phyloP scores from a whole-genome alignment of 2,888 invertebrate genomes.

The Strigamia maritima region DNA sequence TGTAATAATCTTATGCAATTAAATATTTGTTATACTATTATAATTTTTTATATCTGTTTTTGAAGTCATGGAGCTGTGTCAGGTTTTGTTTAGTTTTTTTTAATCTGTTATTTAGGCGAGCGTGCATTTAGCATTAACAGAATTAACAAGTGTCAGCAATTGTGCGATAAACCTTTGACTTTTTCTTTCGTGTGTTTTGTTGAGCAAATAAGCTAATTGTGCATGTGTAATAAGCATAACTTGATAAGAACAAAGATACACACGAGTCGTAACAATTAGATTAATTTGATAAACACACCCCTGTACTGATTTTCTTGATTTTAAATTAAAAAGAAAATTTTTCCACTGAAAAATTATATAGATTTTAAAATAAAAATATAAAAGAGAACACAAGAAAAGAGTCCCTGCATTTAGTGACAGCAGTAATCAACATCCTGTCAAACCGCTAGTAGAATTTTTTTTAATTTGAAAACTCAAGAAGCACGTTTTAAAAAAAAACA shows the following conservation, averaged over 20 bases:
- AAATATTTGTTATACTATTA: no score
- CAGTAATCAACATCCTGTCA: constrained; percentile 32
- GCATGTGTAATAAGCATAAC: constrained; percentile 5
- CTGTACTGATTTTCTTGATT: neutral
- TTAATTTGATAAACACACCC: constrained; percentile 2
- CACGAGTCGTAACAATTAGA: neutral
- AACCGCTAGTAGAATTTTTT: neutral
- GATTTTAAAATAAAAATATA: neutral
- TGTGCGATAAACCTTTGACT: constrained; percentile 17
- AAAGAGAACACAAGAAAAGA: neutral
- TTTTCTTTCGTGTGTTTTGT: neutral
- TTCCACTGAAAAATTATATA: neutral
- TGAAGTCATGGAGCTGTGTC: no score
- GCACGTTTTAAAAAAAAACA: neutral
- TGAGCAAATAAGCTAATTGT: constrained; percentile 13
- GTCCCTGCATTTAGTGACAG: constrained; percentile 12
- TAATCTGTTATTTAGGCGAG: neutral
- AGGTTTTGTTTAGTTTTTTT: neutral
- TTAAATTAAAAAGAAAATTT: neutral
- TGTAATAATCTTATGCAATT: neutral
- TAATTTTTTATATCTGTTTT: no score
- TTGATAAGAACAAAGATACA: neutral
- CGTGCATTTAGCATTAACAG: neutral
- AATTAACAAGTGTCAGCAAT: neutral
- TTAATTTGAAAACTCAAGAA: constrained; percentile 24